Percentiles rank a stretch among this genome's conserved stretches.
phyloP scores from a whole-genome alignment of 2,797 vertebrate genomes.

The Chelonia mydas region DNA sequence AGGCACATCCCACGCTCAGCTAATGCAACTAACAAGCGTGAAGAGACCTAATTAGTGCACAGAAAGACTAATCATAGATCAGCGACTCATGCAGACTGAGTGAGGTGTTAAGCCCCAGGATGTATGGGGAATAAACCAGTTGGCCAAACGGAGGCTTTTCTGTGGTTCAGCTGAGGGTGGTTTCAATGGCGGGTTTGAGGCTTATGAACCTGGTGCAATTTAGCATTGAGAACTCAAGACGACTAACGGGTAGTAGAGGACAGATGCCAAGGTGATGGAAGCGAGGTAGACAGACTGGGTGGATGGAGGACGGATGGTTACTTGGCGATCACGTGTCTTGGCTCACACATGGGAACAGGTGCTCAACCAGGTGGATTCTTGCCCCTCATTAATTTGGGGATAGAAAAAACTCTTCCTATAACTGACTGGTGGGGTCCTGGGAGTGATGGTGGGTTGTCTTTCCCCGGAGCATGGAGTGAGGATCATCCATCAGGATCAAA shows the following conservation, averaged over 20 bases:
- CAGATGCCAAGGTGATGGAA: background rate
- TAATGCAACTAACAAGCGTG: background rate
- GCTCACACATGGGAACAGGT: background rate
- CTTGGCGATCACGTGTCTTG: background rate
- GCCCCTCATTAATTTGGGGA: background rate
- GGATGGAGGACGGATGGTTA: background rate
- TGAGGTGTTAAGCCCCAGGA: background rate
- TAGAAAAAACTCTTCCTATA: background rate
- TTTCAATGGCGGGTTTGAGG: background rate
- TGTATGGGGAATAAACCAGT: background rate
- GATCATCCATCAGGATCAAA: background rate
- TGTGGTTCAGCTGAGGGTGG: background rate
- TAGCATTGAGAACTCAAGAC: background rate
- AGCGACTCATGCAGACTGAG: background rate
- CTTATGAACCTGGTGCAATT: background rate
- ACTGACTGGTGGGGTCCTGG: background rate
- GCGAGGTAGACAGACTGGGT: background rate
- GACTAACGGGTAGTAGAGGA: background rate
- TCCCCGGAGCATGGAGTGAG: background rate
- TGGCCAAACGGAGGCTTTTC: background rate
- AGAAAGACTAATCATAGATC: background rate
- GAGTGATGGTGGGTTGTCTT: background rate
- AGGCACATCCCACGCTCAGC: background rate
- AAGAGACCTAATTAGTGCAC: background rate
- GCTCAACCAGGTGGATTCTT: background rate